These are phyloP conservation scores for pig (Sus scrofa) DNA, from an alignment of 2,113 vertebrate genomes.

Conservation along the genomic window T2T-Sscrofa CM000819.6:8268501-8269000, in stretches of 20 bases:
- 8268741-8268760: too few species aligned
- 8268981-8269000: background rate
- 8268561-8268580: fast-evolving
- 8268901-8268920: background rate
- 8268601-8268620: background rate
- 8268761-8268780: background rate
- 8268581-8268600: background rate
- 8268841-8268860: background rate
- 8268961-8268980: background rate
- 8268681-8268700: background rate
- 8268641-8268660: background rate
- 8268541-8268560: too few species aligned
- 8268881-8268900: background rate
- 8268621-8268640: background rate
- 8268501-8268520: background rate
- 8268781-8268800: background rate
- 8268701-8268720: background rate
- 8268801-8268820: background rate
- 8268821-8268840: background rate
- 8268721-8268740: background rate
- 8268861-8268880: background rate
- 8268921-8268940: background rate
- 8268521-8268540: background rate
- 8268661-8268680: background rate
- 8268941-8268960: background rate